These are phyloP conservation scores for Cyaniris semiargus DNA, from an alignment of 2,888 invertebrate species.

Conservation along the genomic window DNA sequence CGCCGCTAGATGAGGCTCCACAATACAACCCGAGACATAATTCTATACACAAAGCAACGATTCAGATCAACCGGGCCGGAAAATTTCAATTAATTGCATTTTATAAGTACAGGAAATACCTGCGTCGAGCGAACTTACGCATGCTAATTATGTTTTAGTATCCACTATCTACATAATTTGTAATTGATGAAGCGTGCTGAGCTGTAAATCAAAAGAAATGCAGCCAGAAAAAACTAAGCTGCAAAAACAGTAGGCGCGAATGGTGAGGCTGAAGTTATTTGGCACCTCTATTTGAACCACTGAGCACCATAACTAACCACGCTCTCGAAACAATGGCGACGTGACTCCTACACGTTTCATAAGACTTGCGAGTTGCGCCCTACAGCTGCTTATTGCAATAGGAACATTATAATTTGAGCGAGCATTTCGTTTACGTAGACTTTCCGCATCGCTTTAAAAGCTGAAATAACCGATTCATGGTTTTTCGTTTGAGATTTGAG, in stretches of 20 bases:
- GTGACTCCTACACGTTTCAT: conserved; percentile 2
- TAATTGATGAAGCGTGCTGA: background rate
- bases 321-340: background rate
- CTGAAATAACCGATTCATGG: background rate
- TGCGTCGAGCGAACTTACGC: conserved; percentile 12
- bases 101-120: conserved; percentile 8
- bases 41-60: conserved; percentile 36
- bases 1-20: conserved; percentile 38
- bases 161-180: conserved; percentile 16
- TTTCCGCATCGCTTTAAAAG: background rate
- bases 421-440: background rate
- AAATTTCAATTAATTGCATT: conserved; percentile 24
- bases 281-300: background rate
- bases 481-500: background rate
- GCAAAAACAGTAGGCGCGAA: background rate
- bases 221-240: background rate
- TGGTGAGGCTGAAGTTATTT: background rate
- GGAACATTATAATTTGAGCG: background rate
- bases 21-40: conserved; percentile 39
- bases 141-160: conserved; percentile 22
- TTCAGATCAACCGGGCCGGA: conserved; percentile 22
- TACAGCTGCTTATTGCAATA: background rate
- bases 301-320: background rate
- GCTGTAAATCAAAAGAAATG: background rate
- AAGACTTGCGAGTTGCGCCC: background rate